A percentile compares a stretch with the other conserved stretches of the same genome.
phyloP scores from a whole-genome alignment of 2,113 vertebrate genomes.

The Tichodroma muraria region DNA sequence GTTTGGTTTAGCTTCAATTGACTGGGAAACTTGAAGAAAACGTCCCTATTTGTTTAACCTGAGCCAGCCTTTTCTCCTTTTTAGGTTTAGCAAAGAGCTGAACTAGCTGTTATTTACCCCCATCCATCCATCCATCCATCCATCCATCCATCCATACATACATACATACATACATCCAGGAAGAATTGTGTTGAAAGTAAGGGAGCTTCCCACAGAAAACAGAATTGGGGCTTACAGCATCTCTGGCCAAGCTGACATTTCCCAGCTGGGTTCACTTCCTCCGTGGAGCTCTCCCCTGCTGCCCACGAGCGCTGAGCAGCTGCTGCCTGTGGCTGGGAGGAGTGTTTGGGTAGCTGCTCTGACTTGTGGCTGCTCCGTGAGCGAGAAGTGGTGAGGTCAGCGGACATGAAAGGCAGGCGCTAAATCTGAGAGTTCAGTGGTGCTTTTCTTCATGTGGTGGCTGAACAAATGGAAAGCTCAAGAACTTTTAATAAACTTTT shows the following conservation, averaged over 20 bases:
- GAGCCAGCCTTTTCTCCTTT: background rate
- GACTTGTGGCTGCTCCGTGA: background rate
- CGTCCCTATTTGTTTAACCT: background rate
- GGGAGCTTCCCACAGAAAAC: background rate
- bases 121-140: no score
- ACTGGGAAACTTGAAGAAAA: background rate
- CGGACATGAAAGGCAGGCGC: background rate
- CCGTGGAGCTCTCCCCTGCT: fast-evolving
- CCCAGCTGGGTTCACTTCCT: background rate
- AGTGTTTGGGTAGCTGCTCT: background rate
- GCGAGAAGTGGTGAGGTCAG: background rate
- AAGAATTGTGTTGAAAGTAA: background rate
- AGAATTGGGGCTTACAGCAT: background rate
- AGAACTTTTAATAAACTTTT: background rate
- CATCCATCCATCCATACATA: no score
- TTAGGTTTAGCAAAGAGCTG: background rate
- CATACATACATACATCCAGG: no score
- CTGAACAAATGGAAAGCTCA: background rate
- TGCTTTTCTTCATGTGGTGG: background rate
- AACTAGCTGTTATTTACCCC: background rate
- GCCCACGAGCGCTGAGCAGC: background rate
- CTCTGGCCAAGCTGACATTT: background rate
- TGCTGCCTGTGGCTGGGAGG: background rate
- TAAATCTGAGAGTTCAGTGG: background rate
- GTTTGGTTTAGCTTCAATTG: background rate